Base-by-base conservation (phyloP, 2,888 invertebrate species). In the Drosophila limbata region DNA sequence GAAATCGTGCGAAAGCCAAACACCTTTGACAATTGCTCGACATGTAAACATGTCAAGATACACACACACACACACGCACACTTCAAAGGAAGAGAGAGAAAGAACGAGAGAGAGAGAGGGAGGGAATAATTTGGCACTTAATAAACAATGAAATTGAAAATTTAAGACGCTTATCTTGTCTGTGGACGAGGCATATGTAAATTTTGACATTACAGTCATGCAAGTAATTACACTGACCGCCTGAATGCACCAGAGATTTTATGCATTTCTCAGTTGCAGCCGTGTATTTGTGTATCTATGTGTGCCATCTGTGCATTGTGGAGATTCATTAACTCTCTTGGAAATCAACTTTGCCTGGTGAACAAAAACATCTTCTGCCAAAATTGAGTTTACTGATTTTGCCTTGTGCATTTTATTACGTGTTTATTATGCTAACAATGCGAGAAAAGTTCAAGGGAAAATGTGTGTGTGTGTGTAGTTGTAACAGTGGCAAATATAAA, bases 71-170 rank as follows among this genome's bases (percentile, higher is more conserved):
- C 35, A 40, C 25, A 56, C 35, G 37, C 25, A 11, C 11, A 33
- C 9, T 25, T 28, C 8, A 8, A 28, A 28, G 28, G 28, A 28
- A 35, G 2, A 48, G 15, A 39, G 37, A 10, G n/a, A 37, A 10
- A 28, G 37, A 21, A 3, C 15, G 39, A n/a, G 25, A 11, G 21
- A 4, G 13, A 17, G 17, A 11, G 5, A 9, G n/a, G 11, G 19
- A 13, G 6, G 13, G 48, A 73, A 76, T 85, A 84, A 73, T 62
- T 88, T 84, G 73, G 75, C 84, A 89, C 82, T 89, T 87, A 89
- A 89, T 85, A 87, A 81, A 85, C 85, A 85, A 85, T 84, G 79
- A 84, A 84, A 85, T 84, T 85, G 84, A 87, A 89, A 79, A 81
- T 81, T 84, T 78, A 80, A 84, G 79, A 51, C 75, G 79, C 87